Base-by-base conservation (phyloP, 2,888 invertebrate species). In the Drosophila subquinaria region DNA sequence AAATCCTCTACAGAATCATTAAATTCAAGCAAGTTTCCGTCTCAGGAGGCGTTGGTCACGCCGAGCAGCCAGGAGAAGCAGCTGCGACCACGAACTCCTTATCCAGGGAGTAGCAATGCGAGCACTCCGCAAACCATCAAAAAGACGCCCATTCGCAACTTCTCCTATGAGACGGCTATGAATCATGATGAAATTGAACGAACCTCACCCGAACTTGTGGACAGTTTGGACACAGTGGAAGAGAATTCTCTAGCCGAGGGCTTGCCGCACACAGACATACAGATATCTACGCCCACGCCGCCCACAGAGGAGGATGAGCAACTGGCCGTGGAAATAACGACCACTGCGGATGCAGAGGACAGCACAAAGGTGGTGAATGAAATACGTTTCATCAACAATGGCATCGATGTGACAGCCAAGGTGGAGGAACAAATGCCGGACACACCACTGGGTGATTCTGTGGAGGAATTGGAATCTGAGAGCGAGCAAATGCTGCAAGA, bases 361-460 rank as follows among this genome's bases (percentile, higher is more conserved):
- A 87, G 89, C 66, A 90, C 90, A 5, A 82, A 90, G 23, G 76
- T 91, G 6, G 79, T 92, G 0, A 92, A 92, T 52, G 93, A 93
- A 69, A 93, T 93, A 51, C 90, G 93, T 2, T 93, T 92, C 55
- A 93, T 93, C 11, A 92, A 93, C 72, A 92, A 93, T 60, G 93
- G 93, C 13, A 73, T 93, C 43, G 93, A 93, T 85, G 92, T 93
- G 3, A 93, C 93, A 0, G 88, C 90, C 15, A 91, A 90, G 50
- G 85, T 92, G 13, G 84, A 89, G 60, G 73, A 85, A 11, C 90
- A 86, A 43, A 77, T 87, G 88, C 71, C 76, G 0, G 74, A 79
- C 8, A 89, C 88, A 3, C 76, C 86, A 4, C 33, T 70, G 11
- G 72, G 48, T 3, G 82, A 82, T 4, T 82, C 80, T 0, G 27